Evolutionary conservation across 2,888 invertebrate species (phyloP).

Genomic region (Tiphia femorata): DNA sequence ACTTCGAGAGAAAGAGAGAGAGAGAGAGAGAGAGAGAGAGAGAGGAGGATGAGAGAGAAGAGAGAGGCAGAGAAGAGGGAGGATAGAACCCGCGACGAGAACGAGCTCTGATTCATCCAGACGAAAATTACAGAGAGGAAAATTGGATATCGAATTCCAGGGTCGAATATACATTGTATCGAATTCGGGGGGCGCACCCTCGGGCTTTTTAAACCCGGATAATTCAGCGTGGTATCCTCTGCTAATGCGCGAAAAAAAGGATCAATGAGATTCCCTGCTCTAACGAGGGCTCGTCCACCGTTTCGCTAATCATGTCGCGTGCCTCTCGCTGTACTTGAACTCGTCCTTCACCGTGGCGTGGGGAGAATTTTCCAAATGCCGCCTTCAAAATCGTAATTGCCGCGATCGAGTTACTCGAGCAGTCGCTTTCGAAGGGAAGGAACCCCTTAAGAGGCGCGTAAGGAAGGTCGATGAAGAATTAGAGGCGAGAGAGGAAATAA

Average conservation of each 20-base stretch:
- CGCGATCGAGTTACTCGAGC: too few relatives aligned
- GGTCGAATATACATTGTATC: constrained; percentile 14
- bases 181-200: neutral
- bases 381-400: constrained; percentile 37
- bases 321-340: too few relatives aligned
- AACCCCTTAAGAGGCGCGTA: constrained; percentile 10
- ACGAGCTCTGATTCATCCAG: constrained; percentile 53
- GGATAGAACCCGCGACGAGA: too few relatives aligned
- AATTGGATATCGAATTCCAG: constrained; percentile 54
- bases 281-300: too few relatives aligned
- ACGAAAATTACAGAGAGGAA: constrained; percentile 54
- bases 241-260: too few relatives aligned
- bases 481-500: neutral
- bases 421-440: too few relatives aligned
- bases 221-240: too few relatives aligned
- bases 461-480: neutral
- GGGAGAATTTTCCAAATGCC: constrained; percentile 29
- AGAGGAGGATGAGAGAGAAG: neutral
- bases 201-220: too few relatives aligned
- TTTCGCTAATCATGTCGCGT: too few relatives aligned
- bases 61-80: too few relatives aligned
- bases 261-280: too few relatives aligned
- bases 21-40: constrained; percentile 4
- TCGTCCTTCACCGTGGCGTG: too few relatives aligned
- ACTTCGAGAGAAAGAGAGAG: constrained; percentile 19